Evolutionary conservation across 2,888 invertebrate species (phyloP).

Genomic region (Globia sparganii): DNA sequence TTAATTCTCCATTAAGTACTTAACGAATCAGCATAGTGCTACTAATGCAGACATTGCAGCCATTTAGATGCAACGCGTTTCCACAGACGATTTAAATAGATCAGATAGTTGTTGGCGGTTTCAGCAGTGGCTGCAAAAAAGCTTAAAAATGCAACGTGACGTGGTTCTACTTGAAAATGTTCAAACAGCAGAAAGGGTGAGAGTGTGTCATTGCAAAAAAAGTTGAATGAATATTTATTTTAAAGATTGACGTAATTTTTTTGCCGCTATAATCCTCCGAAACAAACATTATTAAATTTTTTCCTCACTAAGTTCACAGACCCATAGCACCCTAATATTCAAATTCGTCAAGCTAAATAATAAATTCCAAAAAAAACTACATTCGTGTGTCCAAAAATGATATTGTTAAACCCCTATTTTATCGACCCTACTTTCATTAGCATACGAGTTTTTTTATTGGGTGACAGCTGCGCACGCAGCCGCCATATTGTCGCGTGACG

Average conservation of each 20-base stretch:
- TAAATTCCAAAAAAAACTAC: constrained; percentile 65
- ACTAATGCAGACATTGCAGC: neutral
- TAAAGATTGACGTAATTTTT: neutral
- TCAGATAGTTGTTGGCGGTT: neutral
- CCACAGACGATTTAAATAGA: neutral
- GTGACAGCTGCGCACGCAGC: constrained; percentile 85
- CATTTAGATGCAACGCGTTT: neutral
- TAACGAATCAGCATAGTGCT: neutral
- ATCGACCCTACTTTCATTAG: constrained; percentile 79
- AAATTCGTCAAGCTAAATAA: constrained; percentile 55
- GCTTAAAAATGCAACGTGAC: neutral
- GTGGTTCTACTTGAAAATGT: neutral
- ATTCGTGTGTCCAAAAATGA: constrained; percentile 73
- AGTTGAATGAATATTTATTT: neutral
- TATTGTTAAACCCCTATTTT: constrained; percentile 76
- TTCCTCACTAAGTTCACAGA: constrained; percentile 22
- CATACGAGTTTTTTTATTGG: constrained; percentile 70
- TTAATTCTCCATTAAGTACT: neutral
- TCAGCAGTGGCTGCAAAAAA: neutral
- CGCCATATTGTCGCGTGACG: constrained; percentile 82
- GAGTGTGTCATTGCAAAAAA: neutral
- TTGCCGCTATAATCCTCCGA: neutral
- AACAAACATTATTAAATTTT: constrained; percentile 31
- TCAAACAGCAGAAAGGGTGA: neutral
- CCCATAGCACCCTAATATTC: constrained; percentile 32